Evolutionary conservation across 1,140 invertebrate species (phyloP).

Genomic region (Polypedilum pembai): DNA sequence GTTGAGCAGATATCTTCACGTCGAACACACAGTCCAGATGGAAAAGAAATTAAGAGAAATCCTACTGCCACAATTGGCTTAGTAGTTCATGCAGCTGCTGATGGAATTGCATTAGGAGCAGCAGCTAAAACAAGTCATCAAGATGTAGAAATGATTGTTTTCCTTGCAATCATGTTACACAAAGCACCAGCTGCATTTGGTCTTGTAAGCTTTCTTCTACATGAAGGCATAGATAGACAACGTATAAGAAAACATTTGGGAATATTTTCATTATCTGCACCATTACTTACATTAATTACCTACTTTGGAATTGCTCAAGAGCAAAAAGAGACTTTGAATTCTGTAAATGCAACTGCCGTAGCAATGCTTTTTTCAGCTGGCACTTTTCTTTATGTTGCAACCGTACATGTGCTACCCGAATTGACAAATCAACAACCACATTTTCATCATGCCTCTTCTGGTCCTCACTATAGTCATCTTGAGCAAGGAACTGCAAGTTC

Average conservation of each 20-base stretch:
- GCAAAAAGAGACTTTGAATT: slow-evolving; percentile 62
- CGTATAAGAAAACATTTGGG: slow-evolving; percentile 82
- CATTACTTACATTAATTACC: slow-evolving; percentile 80
- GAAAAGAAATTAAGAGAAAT: slow-evolving; percentile 58
- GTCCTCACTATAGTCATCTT: slow-evolving; percentile 38
- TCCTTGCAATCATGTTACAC: slow-evolving; percentile 97
- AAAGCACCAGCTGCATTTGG: slow-evolving; percentile 99
- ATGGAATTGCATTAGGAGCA: slow-evolving; percentile 93
- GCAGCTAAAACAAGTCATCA: slow-evolving; percentile 90
- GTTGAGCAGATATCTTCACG: slow-evolving; percentile 79
- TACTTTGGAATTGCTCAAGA: slow-evolving; percentile 90
- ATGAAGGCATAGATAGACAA: slow-evolving; percentile 81
- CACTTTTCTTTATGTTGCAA: slow-evolving; percentile 97
- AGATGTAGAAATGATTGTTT: slow-evolving; percentile 96
- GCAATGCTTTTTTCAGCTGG: slow-evolving; percentile 98
- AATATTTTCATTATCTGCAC: slow-evolving; percentile 91
- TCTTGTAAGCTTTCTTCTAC: slow-evolving; percentile 90
- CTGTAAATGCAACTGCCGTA: slow-evolving; percentile 79
- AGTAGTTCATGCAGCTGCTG: slow-evolving; percentile 92
- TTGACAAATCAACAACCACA: slow-evolving; percentile 55
- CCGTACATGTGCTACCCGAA: slow-evolving; percentile 95
- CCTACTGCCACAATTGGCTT: slow-evolving; percentile 91
- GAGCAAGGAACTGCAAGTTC: slow-evolving; percentile 43
- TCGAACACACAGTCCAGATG: slow-evolving; percentile 50
- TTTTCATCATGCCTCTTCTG: slow-evolving; percentile 38